Evolutionary conservation across 2,113 vertebrate species (phyloP).

Genomic region (Labeo rohita): DNA sequence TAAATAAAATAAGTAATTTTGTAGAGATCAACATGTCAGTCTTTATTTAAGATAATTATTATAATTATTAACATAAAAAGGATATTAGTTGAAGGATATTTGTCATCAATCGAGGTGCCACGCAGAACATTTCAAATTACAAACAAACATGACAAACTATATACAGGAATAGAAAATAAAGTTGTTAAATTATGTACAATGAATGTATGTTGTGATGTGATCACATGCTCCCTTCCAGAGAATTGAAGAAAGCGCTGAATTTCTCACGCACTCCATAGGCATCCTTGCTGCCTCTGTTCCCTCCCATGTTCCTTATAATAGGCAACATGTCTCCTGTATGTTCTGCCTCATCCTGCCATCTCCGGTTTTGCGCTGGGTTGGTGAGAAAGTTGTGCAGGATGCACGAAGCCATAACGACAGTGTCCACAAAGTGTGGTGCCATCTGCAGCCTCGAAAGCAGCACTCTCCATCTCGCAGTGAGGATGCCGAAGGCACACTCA

Average conservation of each 20-base stretch:
- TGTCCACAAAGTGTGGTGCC: not conserved
- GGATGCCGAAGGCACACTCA: not conserved
- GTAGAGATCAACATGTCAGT: too few relatives aligned
- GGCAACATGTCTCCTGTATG: not conserved
- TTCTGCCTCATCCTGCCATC: not conserved
- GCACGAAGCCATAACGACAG: not conserved
- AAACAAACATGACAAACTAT: too few relatives aligned
- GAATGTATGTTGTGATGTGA: not conserved
- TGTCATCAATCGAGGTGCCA: too few relatives aligned
- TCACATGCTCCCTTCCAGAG: not conserved
- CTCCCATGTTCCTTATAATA: not conserved
- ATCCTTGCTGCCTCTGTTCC: too few relatives aligned
- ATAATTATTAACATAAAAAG: too few relatives aligned
- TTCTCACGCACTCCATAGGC: not conserved
- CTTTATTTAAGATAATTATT: too few relatives aligned
- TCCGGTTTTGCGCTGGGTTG: not conserved
- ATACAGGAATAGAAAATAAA: too few relatives aligned
- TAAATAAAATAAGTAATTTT: too few relatives aligned
- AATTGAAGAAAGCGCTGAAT: not conserved
- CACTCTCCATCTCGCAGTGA: not conserved
- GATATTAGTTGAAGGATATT: too few relatives aligned
- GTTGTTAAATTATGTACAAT: too few relatives aligned
- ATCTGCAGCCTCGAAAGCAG: not conserved
- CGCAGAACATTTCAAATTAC: too few relatives aligned
- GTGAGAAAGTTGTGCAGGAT: constrained; percentile 1